Percentiles rank a stretch among this genome's conserved stretches.
phyloP scores from a whole-genome alignment of 1,140 invertebrate genomes.

The Bombyx mandarina region DNA sequence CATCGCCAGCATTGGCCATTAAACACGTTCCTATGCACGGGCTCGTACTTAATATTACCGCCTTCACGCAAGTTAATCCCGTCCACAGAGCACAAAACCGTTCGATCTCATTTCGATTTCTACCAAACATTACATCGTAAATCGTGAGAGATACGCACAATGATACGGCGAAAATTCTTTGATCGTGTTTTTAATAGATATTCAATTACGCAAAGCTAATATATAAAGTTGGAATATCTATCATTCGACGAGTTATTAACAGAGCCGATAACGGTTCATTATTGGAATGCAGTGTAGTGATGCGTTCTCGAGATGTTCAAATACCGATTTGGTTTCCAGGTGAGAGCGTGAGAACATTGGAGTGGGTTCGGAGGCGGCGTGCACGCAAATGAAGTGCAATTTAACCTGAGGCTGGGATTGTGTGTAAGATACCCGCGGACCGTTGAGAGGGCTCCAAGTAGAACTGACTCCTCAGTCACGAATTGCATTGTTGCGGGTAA shows the following conservation, averaged over 20 bases:
- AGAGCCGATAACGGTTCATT: too few species aligned
- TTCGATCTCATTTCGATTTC: constrained; percentile 28
- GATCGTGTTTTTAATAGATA: constrained; percentile 1
- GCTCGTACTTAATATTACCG: constrained; percentile 39
- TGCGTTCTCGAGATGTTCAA: constrained; percentile 12
- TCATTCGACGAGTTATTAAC: too few species aligned
- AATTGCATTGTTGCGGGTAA: constrained; percentile 38
- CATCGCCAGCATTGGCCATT: constrained; percentile 51
- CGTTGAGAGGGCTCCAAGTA: constrained; percentile 10
- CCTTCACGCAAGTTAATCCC: constrained; percentile 4
- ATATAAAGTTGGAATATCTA: too few species aligned
- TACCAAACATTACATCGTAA: constrained; percentile 10
- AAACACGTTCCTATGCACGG: constrained; percentile 66
- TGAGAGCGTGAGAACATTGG: constrained; percentile 38
- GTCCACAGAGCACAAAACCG: constrained; percentile 33
- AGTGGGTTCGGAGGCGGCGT: constrained; percentile 27
- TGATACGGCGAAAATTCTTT: constrained; percentile 33
- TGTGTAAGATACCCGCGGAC: constrained; percentile 24
- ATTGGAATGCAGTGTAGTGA: constrained; percentile 10
- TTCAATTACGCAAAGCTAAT: neutral
- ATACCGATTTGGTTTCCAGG: constrained; percentile 8
- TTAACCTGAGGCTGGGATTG: constrained; percentile 30
- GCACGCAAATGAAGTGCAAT: constrained; percentile 52
- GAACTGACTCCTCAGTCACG: constrained; percentile 19
- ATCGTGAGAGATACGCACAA: constrained; percentile 25